Percentiles rank a stretch among this genome's conserved stretches.
Evolutionary conservation across 1,140 invertebrate species (phyloP).

Genomic region (Alviniconcha marisindica): DNA sequence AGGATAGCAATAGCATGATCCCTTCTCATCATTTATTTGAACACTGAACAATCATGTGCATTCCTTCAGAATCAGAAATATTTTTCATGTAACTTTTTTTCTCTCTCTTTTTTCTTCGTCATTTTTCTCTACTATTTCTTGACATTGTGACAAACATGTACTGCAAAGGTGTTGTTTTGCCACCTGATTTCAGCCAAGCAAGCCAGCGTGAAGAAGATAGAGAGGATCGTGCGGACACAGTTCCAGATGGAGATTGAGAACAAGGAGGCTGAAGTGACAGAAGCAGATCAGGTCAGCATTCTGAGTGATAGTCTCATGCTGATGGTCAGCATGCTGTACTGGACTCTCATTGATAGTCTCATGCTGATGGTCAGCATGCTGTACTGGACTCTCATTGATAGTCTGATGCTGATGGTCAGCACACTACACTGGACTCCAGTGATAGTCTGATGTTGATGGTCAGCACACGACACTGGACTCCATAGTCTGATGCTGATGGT

Average conservation of each 20-base stretch:
- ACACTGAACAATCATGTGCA: no score
- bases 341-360: background rate
- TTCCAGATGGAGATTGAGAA: conserved; percentile 61
- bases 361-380: background rate
- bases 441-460: no score
- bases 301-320: no score
- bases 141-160: no score
- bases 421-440: background rate
- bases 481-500: no score
- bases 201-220: conserved; percentile 67
- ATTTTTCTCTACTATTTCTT: no score
- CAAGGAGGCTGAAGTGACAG: conserved; percentile 65
- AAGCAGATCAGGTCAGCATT: conserved; percentile 61
- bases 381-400: background rate
- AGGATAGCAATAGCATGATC: no score
- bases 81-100: no score
- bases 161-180: no score
- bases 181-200: conserved; percentile 67
- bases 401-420: background rate
- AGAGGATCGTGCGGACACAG: conserved; percentile 61
- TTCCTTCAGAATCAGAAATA: no score
- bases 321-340: background rate
- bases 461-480: background rate
- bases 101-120: no score
- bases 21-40: no score